Base-by-base conservation (phyloP, 2,113 vertebrate species). In the Hippolais icterina region DNA sequence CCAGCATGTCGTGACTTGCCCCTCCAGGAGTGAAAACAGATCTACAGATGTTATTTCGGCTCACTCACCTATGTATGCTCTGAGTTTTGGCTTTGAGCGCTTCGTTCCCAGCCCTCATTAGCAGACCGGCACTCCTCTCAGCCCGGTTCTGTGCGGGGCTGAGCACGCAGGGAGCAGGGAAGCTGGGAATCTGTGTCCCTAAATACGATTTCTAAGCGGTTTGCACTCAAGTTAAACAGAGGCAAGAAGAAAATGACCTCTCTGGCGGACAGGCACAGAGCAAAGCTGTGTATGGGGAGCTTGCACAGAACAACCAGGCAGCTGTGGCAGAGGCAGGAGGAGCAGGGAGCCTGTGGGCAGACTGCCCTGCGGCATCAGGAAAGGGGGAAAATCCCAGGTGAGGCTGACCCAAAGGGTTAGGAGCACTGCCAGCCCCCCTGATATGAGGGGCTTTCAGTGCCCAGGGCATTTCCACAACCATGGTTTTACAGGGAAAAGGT, bases 41-140 rank as follows among this genome's bases (percentile, higher is more conserved):
- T 10, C 54, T 46, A 29, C 53, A 83, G 87, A 61, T 64, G 47
- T 64, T 16, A 42, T 52, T 25, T 90, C 54, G 35, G 77, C 54
- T 5, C 0, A 0, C 47, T 88, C 37, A 31, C 49, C 46, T 33
- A 0, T 3, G 65, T 2, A 8, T 0, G 1, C 53, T 41, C 54
- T 29, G 54, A 22, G 52, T 52, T 86, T 14, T 33, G 42, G 59
- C 86, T 90, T 11, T 0, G 3, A n/a, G 72, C 29, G 0, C 66
- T 2, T 46, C 3, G 3, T 13, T 83, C 88, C 59, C 44, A 37
- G 5, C 35, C 52, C 2, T 0, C 9, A 0, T 6, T 12, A 12
- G 53, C 1, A 14, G 24, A 3, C 28, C 8, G 0, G 1, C 23
- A 0, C 56, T 59, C 21, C 93, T 13, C 54, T 29, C 75, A 4